Evolutionary conservation across 2,888 invertebrate genomes (phyloP).

Genomic region (Dyspetes luteomarginatus): DNA sequence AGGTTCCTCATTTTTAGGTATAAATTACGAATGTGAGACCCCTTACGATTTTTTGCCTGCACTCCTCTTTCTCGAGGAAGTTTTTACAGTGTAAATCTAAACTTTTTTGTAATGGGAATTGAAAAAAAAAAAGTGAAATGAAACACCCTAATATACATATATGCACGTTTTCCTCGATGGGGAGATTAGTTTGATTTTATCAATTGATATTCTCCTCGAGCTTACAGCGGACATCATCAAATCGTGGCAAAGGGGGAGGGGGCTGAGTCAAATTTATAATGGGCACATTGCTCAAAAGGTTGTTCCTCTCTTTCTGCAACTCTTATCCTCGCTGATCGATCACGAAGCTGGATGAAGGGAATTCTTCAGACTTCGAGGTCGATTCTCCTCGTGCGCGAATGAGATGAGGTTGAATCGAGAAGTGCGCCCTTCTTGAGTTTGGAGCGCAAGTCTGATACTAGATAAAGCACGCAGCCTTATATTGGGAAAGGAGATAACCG

Average conservation of each 20-base stretch:
- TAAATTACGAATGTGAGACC: too few relatives aligned
- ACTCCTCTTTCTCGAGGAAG: too few relatives aligned
- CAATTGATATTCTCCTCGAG: constrained; percentile 20
- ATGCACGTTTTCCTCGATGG: not conserved
- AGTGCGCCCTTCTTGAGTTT: constrained; percentile 39
- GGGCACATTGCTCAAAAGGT: constrained; percentile 47
- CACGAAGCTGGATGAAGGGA: constrained; percentile 27
- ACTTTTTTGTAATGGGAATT: too few relatives aligned
- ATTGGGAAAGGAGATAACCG: constrained; percentile 48
- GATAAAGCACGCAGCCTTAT: constrained; percentile 63
- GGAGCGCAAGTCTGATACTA: constrained; percentile 37
- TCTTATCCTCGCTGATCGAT: constrained; percentile 59
- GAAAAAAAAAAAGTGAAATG: too few relatives aligned
- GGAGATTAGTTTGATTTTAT: constrained; percentile 34
- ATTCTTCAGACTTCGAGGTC: constrained; percentile 63
- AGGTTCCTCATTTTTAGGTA: too few relatives aligned
- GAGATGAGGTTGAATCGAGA: constrained; percentile 63
- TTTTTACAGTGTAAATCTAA: too few relatives aligned
- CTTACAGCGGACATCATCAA: constrained; percentile 35
- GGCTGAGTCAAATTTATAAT: constrained; percentile 57
- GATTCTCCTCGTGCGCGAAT: constrained; percentile 38
- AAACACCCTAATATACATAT: not conserved
- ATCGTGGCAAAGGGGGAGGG: constrained; percentile 48
- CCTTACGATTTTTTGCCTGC: too few relatives aligned
- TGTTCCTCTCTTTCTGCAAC: constrained; percentile 51